Evolutionary conservation across 2,797 vertebrate species (phyloP).

Genomic region (Tenualosa thibaudeaui): DNA sequence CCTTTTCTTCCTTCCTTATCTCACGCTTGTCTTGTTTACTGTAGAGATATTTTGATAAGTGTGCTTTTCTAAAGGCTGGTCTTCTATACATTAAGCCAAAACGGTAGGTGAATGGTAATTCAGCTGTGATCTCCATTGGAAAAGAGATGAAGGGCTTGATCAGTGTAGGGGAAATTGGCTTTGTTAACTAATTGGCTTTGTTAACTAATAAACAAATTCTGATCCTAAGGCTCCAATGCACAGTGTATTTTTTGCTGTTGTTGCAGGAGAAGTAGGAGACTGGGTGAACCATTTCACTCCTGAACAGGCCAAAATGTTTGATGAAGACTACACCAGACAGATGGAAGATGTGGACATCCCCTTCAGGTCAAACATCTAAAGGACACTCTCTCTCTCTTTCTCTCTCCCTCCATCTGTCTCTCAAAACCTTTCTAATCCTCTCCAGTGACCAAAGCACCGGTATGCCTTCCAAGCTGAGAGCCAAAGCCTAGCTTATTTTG

Average conservation of each 20-base stretch:
- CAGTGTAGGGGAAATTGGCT: too few relatives aligned
- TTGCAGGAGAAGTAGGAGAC: slow-evolving; percentile 79
- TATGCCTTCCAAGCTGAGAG: background rate
- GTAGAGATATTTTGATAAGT: too few relatives aligned
- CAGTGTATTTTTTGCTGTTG: slow-evolving; percentile 31
- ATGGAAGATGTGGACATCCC: slow-evolving; percentile 72
- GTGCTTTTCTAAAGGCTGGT: too few relatives aligned
- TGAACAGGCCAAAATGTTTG: slow-evolving; percentile 74
- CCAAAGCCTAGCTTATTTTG: background rate
- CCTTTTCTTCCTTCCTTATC: too few relatives aligned
- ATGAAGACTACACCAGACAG: slow-evolving; percentile 76
- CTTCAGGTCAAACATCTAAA: slow-evolving; percentile 68
- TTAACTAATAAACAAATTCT: too few relatives aligned
- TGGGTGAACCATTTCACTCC: slow-evolving; percentile 80
- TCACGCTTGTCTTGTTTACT: too few relatives aligned
- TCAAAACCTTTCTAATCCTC: background rate
- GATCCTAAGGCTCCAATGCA: too few relatives aligned
- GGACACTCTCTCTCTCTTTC: background rate
- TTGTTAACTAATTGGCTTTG: too few relatives aligned
- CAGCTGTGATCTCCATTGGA: too few relatives aligned
- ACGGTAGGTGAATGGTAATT: too few relatives aligned
- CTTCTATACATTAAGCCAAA: too few relatives aligned
- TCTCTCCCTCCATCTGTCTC: background rate
- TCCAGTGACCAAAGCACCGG: background rate
- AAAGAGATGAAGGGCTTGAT: too few relatives aligned